Evolutionary conservation across 2,797 vertebrate genomes (phyloP).

Genomic region (Holocentrus rufus): DNA sequence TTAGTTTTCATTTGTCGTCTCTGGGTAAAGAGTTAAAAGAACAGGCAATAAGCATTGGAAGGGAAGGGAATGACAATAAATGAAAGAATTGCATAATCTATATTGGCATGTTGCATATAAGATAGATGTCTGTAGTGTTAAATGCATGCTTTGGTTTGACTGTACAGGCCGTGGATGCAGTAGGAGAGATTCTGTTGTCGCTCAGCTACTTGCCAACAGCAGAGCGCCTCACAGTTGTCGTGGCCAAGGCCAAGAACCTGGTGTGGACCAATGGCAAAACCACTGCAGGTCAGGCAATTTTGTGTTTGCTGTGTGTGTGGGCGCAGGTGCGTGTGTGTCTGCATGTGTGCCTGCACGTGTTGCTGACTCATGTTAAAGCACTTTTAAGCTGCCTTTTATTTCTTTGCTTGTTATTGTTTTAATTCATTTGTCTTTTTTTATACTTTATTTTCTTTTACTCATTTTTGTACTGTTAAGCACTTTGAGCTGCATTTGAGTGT

Average conservation of each 20-base stretch:
- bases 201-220: conserved; percentile 97
- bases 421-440: no score
- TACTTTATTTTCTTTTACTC: no score
- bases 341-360: not conserved
- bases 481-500: no score
- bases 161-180: conserved; percentile 88
- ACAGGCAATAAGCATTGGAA: no score
- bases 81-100: no score
- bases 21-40: no score
- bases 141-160: conserved; percentile 20
- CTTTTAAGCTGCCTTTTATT: no score
- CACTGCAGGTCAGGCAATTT: conserved; percentile 86
- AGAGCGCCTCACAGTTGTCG: conserved; percentile 95
- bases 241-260: conserved; percentile 97
- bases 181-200: conserved; percentile 95
- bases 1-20: not conserved
- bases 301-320: not conserved
- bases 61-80: no score
- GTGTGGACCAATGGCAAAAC: conserved; percentile 91
- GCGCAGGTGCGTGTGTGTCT: not conserved
- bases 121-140: not conserved
- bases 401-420: no score
- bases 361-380: no score
- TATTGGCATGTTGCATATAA: no score
- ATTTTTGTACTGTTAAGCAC: no score